Evolutionary conservation across 2,797 vertebrate species (phyloP).

Genomic region (Loriculus beryllinus): DNA sequence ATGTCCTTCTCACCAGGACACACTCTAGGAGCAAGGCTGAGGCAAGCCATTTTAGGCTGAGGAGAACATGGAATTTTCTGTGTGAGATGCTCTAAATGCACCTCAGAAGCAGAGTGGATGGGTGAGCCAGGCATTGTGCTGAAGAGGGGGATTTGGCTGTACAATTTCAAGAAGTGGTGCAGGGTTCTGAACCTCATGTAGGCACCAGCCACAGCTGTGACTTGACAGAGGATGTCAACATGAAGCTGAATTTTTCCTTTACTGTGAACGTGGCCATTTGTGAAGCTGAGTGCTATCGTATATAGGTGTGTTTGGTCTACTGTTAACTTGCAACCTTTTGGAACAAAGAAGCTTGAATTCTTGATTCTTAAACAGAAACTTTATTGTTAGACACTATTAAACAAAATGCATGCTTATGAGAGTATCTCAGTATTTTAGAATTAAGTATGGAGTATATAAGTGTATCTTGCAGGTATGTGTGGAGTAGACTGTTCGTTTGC

Average conservation of each 20-base stretch:
- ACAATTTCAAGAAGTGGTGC: background rate
- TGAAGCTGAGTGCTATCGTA: background rate
- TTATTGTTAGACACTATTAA: background rate
- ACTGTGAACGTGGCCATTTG: rapidly evolving
- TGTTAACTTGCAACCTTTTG: background rate
- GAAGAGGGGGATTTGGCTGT: background rate
- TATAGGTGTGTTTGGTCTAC: background rate
- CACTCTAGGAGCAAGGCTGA: background rate
- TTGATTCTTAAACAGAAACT: background rate
- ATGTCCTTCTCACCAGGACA: background rate
- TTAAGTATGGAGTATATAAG: background rate
- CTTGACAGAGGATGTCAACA: background rate
- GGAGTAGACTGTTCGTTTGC: background rate
- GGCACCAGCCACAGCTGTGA: background rate
- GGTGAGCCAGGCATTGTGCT: background rate
- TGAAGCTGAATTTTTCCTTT: background rate
- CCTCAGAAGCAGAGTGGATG: background rate
- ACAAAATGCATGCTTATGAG: background rate
- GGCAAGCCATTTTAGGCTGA: background rate
- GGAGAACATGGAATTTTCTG: background rate
- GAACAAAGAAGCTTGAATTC: background rate
- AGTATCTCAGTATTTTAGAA: background rate
- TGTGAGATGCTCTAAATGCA: background rate
- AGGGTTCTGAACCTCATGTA: background rate
- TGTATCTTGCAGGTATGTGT: background rate